Evolutionary conservation across 2,888 invertebrate species (phyloP).

Genomic region (Margaritifera margaritifera): DNA sequence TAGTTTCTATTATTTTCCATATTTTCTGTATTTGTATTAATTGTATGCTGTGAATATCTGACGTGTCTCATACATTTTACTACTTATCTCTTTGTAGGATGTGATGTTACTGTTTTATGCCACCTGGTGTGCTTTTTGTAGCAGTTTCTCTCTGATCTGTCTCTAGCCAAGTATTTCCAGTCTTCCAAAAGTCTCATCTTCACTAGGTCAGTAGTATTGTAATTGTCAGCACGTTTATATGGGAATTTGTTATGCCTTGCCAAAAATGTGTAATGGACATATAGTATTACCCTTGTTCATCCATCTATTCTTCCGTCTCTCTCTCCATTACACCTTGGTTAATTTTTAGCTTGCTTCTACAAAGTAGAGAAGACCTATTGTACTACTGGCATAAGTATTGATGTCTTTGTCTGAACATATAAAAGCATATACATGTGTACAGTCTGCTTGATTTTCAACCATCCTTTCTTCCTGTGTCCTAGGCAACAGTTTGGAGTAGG

Average conservation of each 20-base stretch:
- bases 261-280: too few species aligned
- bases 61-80: too few species aligned
- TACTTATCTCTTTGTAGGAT: conserved; percentile 76
- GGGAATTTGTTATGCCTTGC: too few species aligned
- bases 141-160: conserved; percentile 81
- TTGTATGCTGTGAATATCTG: conserved; percentile 1
- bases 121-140: conserved; percentile 85
- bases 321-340: neutral
- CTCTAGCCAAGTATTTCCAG: conserved; percentile 79
- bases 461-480: too few species aligned
- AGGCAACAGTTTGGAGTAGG: too few species aligned
- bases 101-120: conserved; percentile 86
- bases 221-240: too few species aligned
- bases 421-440: too few species aligned
- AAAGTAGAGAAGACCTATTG: too few species aligned
- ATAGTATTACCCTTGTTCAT: neutral
- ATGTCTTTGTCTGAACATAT: too few species aligned
- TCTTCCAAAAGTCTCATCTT: conserved; percentile 72
- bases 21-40: conserved; percentile 13
- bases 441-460: too few species aligned
- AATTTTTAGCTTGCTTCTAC: neutral
- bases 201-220: conserved; percentile 49
- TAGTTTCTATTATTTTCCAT: too few species aligned
- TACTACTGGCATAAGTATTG: too few species aligned
- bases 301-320: neutral